Conservation (phyloP, 1,140 invertebrate genomes). For the Ephestia elutella region DNA sequence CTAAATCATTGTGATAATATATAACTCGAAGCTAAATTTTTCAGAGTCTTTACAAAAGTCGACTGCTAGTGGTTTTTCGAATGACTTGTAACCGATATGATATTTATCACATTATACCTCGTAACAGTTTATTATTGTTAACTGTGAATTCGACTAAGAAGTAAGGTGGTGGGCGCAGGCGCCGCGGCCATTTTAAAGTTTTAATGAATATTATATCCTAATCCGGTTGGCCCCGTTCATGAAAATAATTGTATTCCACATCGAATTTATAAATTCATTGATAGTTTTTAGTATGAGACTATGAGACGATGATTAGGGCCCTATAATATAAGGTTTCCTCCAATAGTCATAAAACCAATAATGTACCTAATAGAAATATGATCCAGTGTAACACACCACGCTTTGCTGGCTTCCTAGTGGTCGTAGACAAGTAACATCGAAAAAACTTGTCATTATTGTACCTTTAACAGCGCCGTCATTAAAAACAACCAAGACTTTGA, state of each 20-base stretch:
- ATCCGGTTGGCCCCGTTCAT: constrained; percentile 28
- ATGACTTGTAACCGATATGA: constrained; percentile 54
- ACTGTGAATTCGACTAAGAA: constrained; percentile 57
- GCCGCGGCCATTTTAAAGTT: not conserved
- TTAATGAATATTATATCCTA: not conserved
- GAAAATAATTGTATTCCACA: not conserved
- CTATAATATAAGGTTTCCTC: no score
- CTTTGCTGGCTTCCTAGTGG: no score
- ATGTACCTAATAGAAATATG: no score
- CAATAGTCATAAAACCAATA: no score
- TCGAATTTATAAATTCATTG: no score
- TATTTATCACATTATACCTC: constrained; percentile 58
- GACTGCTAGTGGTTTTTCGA: constrained; percentile 54
- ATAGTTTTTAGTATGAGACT: no score
- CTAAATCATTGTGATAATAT: constrained; percentile 59
- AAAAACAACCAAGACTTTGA: not conserved
- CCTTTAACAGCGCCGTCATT: no score
- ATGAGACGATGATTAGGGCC: no score
- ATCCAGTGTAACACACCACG: no score
- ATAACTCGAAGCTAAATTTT: constrained; percentile 49
- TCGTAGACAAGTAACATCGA: no score
- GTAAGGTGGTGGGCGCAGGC: not conserved
- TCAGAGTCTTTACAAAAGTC: constrained; percentile 65
- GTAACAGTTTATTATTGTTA: constrained; percentile 70
- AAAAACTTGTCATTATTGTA: no score